Evolutionary conservation across 2,888 invertebrate genomes (phyloP).

Genomic region (Ophion obscuratus): DNA sequence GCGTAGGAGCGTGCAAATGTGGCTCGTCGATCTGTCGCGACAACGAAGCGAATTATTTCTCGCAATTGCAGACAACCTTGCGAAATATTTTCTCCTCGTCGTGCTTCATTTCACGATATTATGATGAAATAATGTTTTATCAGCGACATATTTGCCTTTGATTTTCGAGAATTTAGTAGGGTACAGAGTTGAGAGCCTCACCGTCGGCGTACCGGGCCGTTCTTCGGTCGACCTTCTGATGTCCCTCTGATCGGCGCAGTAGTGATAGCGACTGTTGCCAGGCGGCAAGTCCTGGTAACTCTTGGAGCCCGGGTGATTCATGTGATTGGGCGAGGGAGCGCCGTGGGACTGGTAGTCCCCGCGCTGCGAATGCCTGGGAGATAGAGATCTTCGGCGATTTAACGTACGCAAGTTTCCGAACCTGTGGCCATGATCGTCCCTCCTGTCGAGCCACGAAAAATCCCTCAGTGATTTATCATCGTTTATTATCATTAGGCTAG

Average conservation of each 20-base stretch:
- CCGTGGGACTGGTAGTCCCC: conserved; percentile 77
- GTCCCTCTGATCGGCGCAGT: conserved; percentile 75
- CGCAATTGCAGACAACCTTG: background rate
- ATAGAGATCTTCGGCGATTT: conserved; percentile 79
- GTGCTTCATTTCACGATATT: background rate
- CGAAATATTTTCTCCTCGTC: background rate
- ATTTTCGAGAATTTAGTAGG: background rate
- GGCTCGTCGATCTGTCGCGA: conserved; percentile 80
- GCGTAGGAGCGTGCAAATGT: conserved; percentile 78
- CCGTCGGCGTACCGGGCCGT: conserved; percentile 90
- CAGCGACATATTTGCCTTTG: background rate
- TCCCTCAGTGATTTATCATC: background rate
- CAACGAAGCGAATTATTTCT: background rate
- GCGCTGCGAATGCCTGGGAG: conserved; percentile 80
- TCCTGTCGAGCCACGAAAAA: conserved; percentile 65
- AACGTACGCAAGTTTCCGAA: conserved; percentile 79
- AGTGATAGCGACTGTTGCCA: conserved; percentile 80
- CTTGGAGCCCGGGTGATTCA: conserved; percentile 77
- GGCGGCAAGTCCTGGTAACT: conserved; percentile 80
- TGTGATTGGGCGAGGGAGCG: conserved; percentile 75
- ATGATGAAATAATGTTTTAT: too few species aligned
- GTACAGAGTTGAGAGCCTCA: conserved; percentile 75
- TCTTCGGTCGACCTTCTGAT: conserved; percentile 85
- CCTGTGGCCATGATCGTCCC: conserved; percentile 78
- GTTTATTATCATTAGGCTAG: background rate